Evolutionary conservation across 2,797 vertebrate species (phyloP), one percentile per base, ranked within the genome.

Genomic region (Etheostoma nigrum): DNA sequence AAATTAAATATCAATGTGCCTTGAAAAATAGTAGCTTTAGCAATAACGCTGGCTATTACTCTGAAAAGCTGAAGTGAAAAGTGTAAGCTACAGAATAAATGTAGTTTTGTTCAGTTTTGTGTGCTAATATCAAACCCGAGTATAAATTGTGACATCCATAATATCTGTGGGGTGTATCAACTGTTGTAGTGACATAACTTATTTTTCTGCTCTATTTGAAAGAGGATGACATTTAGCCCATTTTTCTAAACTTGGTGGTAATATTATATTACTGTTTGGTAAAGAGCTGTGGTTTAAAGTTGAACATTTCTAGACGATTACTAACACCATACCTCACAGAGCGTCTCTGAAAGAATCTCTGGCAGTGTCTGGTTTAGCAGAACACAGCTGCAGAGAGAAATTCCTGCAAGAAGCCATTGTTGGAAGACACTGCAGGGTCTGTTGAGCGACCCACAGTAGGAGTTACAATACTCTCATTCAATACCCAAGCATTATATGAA

Each of bases 381-480:
- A 86, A 84, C 85, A 73, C 84, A 87, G 90, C 91, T 88, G 86
- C 86, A 86, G 69, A 86, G 57, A 87, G 45, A 84, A 81, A 87
- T 89, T 89, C 78, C 81, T 89, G 88, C 82, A 84, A 89, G 88
- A 82, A 74, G 88, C 84, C 91, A 91, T 92, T 92, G 93, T 94
- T 92, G 75, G 83, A 84, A 78, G 78, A 94, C 93, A 95, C 85
- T 89, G 78, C 74, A 1, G 59, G 75, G 78, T 91, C 88, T 93
- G 91, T 94, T 88, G 74, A 63, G 75, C 86, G 67, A 36, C 78
- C 67, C 68, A 71, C 67, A 65, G 87, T 79, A 71, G 83, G 83
- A 91, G 86, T 88, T 67, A 94, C 91, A 95, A 94, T 93, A 78
- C 84, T 53, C 62, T 79, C 85, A 88, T 94, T 95, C 90, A 92